A percentile compares a stretch with the other conserved stretches of the same genome.
These are phyloP conservation scores for Oxycera nigricornis DNA, from an alignment of 2,888 invertebrate genomes.

Conservation along the genomic window DNA sequence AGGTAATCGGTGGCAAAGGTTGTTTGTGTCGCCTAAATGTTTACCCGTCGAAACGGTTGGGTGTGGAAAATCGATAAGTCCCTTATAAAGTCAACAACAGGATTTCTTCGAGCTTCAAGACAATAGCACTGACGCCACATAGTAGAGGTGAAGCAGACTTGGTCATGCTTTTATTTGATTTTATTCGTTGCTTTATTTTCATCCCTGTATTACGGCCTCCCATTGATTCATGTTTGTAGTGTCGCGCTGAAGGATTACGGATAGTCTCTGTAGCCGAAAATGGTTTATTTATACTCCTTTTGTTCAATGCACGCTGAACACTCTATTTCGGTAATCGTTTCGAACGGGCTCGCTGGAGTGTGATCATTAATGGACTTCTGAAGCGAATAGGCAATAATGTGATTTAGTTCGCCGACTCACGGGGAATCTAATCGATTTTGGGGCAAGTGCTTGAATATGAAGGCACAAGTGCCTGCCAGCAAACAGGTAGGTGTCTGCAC, in stretches of 20 bases:
- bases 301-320: constrained; percentile 19
- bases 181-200: background rate
- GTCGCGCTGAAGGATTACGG: constrained; percentile 19
- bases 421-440: constrained; percentile 27
- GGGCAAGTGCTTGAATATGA: background rate
- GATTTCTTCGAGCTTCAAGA: background rate
- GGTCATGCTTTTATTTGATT: background rate
- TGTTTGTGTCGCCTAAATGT: constrained; percentile 34
- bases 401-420: constrained; percentile 27
- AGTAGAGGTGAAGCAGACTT: constrained; percentile 17
- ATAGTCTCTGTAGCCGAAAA: constrained; percentile 5
- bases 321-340: constrained; percentile 38
- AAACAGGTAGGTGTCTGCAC: too few species aligned
- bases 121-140: constrained; percentile 16
- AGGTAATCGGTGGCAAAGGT: constrained; percentile 32
- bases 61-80: constrained; percentile 31
- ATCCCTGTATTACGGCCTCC: background rate
- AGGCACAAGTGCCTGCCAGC: background rate
- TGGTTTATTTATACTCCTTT: constrained; percentile 36
- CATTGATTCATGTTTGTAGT: background rate
- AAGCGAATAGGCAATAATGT: constrained; percentile 34
- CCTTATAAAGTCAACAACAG: constrained; percentile 24
- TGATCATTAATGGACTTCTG: constrained; percentile 33
- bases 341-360: constrained; percentile 30
- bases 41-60: constrained; percentile 14